Evolutionary conservation across 1,140 invertebrate species (phyloP), one percentile per base, ranked within the genome.

Genomic region (Maniola jurtina): DNA sequence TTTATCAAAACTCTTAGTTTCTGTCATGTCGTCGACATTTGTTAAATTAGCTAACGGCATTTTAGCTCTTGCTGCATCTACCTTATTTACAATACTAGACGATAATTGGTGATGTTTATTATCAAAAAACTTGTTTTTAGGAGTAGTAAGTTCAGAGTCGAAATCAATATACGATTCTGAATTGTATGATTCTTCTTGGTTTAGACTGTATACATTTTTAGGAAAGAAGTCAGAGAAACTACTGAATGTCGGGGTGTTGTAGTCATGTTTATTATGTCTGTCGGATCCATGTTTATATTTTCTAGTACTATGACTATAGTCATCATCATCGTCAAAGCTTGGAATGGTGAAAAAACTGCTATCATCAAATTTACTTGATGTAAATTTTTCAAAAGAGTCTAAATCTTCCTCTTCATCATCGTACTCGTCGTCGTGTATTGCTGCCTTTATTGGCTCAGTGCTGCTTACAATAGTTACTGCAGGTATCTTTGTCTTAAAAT

Each of bases 121-220:
- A 70, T 90, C 88, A 67, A 90, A 90, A 56, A 83, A 90, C 61
- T 86, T 82, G 61, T 89, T 86, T 75, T 83, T 88, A 34, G 88
- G 88, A 15, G 88, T 90, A 42, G 88, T 90, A n/a, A 90, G 73
- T 50, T 89, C 88, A 47, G 66, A 76, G 63, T 81, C 77, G 61
- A 86, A 89, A 70, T 88, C 78, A 54, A 89, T 88, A 61, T 81
- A 90, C 60, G 75, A 80, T 33, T 86, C 78, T n/a, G 80, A 76
- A 69, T 84, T 86, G 61, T 81, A 88, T 9, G 62, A 68, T 33
- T 77, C 70, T 36, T 88, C 80, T 8, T 80, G 76, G 61, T 75
- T 78, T n/a, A 77, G 74, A 15, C 52, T 76, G 58, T 79, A 89
- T 25, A 77, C 63, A 50, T 79, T 75, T 73, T 82, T 79, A 33